These are phyloP conservation scores for Hydrophis major DNA, from an alignment of 2,797 vertebrate genomes.

Conservation along the genomic window DNA sequence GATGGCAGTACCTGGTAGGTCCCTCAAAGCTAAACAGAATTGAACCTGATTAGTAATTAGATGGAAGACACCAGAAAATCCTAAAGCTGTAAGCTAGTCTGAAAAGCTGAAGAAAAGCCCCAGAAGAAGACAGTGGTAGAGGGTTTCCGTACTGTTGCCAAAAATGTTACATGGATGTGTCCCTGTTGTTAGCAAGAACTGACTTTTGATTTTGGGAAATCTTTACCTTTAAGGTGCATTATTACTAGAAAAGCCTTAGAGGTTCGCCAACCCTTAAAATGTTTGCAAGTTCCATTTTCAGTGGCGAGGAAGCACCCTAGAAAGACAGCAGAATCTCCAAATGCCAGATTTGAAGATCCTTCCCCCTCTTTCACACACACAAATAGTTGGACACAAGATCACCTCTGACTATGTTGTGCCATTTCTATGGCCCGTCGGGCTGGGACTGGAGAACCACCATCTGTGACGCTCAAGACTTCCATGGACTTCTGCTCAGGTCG, in stretches of 20 bases:
- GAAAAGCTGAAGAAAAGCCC: not conserved
- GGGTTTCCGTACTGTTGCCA: not conserved
- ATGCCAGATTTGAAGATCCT: not conserved
- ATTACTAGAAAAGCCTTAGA: not conserved
- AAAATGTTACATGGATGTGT: not conserved
- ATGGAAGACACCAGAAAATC: not conserved
- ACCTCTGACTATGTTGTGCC: conserved; percentile 90
- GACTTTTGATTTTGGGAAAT: not conserved
- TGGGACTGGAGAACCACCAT: conserved; percentile 85
- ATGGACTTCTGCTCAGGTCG: conserved; percentile 90
- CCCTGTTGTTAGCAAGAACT: not conserved
- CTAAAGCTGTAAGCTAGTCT: not conserved
- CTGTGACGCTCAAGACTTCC: conserved; percentile 89
- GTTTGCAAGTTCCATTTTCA: not conserved
- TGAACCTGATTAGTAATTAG: not conserved
- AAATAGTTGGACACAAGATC: not conserved
- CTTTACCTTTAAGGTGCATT: not conserved
- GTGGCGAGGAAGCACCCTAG: not conserved
- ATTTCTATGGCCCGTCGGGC: conserved; percentile 87
- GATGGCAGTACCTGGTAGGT: not conserved
- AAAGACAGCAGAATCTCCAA: not conserved
- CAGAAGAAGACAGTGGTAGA: not conserved
- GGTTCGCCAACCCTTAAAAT: not conserved
- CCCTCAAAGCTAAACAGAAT: not conserved
- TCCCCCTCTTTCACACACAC: not conserved